Conservation (phyloP, 1,140 invertebrate genomes). For the Pachypsylla venusta region DNA sequence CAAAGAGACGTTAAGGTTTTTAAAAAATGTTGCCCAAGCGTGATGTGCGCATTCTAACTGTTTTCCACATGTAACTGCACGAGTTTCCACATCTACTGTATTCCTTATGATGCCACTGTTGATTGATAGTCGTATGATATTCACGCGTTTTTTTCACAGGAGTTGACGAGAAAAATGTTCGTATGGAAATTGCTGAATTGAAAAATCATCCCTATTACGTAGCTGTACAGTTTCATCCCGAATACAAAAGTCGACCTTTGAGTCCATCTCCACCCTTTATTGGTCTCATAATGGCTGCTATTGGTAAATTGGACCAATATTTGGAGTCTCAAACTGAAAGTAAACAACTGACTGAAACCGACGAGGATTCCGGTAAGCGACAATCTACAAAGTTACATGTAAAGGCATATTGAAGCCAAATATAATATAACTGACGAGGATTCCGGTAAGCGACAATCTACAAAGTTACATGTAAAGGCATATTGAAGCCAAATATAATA, state of each 20-base stretch:
- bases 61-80: too few relatives aligned
- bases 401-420: too few relatives aligned
- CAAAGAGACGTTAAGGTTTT: too few relatives aligned
- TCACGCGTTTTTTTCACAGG: constrained; percentile 30
- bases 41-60: too few relatives aligned
- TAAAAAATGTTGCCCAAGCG: too few relatives aligned
- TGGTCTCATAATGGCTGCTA: constrained; percentile 78
- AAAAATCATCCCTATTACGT: constrained; percentile 80
- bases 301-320: constrained; percentile 54
- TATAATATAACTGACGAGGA: too few relatives aligned
- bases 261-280: constrained; percentile 90
- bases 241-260: constrained; percentile 86
- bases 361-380: constrained; percentile 49
- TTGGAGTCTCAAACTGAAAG: constrained; percentile 54
- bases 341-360: constrained; percentile 46
- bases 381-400: too few relatives aligned
- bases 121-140: constrained; percentile 13
- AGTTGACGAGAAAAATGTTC: constrained; percentile 46
- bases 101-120: too few relatives aligned
- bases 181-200: constrained; percentile 76
- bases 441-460: too few relatives aligned
- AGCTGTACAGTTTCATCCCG: constrained; percentile 93
- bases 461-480: too few relatives aligned
- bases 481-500: too few relatives aligned
- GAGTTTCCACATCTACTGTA: too few relatives aligned